phyloP scores from a whole-genome alignment of 2,888 invertebrate genomes.

The Physocephala rufipes region DNA sequence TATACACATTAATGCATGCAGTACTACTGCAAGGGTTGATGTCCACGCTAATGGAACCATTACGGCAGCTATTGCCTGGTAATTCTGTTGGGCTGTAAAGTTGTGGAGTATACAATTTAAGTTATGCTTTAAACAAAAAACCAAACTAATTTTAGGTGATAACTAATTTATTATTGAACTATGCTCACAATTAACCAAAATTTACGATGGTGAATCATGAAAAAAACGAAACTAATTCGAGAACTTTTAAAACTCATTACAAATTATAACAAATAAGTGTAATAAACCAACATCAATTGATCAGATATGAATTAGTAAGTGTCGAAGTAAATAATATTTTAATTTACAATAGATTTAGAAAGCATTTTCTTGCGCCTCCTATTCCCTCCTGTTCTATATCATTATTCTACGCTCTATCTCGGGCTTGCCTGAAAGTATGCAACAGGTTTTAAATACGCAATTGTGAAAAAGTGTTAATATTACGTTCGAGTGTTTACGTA shows the following conservation, averaged over 20 bases:
- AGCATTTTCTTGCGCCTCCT: neutral
- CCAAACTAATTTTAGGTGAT: constrained; percentile 35
- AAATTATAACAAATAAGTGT: neutral
- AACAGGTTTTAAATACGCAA: neutral
- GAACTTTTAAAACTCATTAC: too few relatives aligned
- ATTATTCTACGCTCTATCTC: too few relatives aligned
- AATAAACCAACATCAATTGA: neutral
- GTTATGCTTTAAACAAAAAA: constrained; percentile 3
- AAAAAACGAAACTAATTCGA: constrained; percentile 32
- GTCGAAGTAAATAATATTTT: too few relatives aligned
- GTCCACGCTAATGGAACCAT: neutral
- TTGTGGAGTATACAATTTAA: constrained; percentile 22
- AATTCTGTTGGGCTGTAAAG: constrained; percentile 18
- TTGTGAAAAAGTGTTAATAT: neutral
- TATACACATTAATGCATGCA: constrained; percentile 37
- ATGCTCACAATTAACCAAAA: constrained; percentile 42
- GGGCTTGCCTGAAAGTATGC: neutral
- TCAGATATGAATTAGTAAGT: too few relatives aligned
- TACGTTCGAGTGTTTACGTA: too few relatives aligned
- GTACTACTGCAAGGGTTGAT: constrained; percentile 22
- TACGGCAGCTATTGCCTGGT: too few relatives aligned
- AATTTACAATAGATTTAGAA: neutral
- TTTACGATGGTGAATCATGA: constrained; percentile 32
- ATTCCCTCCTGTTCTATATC: too few relatives aligned
- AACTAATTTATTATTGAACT: constrained; percentile 46